Evolutionary conservation across 1,140 invertebrate genomes (phyloP).

Genomic region (Mamestra configurata): DNA sequence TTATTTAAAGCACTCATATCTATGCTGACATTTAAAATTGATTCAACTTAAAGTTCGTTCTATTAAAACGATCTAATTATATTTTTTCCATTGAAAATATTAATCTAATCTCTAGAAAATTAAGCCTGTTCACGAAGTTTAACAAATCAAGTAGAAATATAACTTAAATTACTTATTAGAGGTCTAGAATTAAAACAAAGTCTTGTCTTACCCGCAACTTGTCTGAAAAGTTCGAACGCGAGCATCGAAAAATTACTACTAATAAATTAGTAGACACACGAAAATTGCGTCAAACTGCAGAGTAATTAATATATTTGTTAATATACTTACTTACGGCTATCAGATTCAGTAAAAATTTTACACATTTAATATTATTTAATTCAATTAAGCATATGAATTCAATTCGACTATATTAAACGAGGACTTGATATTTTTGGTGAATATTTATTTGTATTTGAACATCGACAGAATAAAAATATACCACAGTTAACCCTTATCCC

Average conservation of each 20-base stretch:
- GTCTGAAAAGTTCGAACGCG: background rate
- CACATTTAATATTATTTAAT: background rate
- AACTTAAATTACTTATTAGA: background rate
- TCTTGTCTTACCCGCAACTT: background rate
- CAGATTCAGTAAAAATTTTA: background rate
- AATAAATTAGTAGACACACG: background rate
- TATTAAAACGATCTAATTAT: background rate
- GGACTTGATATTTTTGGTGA: no score
- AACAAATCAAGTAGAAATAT: slow-evolving; percentile 5
- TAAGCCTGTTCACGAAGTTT: slow-evolving; percentile 2
- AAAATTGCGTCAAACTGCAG: background rate
- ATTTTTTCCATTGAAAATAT: background rate
- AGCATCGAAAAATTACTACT: background rate
- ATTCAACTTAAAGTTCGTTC: background rate
- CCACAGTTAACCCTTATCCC: no score
- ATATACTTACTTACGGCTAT: background rate
- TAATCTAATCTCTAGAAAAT: background rate
- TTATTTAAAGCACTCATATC: background rate
- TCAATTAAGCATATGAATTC: background rate
- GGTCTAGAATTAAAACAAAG: background rate
- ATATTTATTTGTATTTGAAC: background rate
- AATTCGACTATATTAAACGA: no score
- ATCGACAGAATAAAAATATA: no score
- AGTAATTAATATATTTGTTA: background rate
- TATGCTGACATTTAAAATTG: background rate